These are phyloP conservation scores for Sus cebifrons DNA, from an alignment of 2,797 vertebrate genomes.

Conservation along the genomic window DNA sequence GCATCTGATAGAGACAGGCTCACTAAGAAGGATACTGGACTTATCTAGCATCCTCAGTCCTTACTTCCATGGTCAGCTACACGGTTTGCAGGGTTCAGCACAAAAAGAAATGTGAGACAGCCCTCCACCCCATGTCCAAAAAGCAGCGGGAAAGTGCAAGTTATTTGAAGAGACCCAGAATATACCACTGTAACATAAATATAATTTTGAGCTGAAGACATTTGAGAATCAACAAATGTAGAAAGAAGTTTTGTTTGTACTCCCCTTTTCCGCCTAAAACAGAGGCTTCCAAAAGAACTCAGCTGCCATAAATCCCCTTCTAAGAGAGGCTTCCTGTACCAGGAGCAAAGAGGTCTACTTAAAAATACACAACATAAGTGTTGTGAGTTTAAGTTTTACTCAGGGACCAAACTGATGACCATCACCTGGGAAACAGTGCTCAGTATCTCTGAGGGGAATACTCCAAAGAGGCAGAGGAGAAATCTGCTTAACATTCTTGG, in stretches of 20 bases:
- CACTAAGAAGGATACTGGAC: background rate
- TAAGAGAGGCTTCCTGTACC: background rate
- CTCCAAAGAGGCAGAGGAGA: background rate
- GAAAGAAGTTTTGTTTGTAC: background rate
- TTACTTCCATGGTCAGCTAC: background rate
- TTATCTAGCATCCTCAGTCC: background rate
- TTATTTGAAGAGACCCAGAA: background rate
- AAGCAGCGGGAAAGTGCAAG: background rate
- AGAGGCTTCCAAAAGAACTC: background rate
- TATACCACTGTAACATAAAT: background rate
- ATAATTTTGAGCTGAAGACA: background rate
- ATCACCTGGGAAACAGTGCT: background rate
- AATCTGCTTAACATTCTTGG: background rate
- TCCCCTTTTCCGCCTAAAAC: constrained; percentile 5
- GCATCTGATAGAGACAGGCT: background rate
- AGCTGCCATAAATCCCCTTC: background rate
- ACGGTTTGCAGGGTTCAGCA: background rate
- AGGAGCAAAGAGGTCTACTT: background rate
- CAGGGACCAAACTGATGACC: background rate
- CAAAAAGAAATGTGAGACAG: background rate
- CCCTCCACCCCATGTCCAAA: background rate
- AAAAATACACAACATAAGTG: background rate
- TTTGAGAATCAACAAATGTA: constrained; percentile 10
- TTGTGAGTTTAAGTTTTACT: background rate
- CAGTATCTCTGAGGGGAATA: background rate